Percentiles rank a stretch among this genome's conserved stretches.
These are phyloP conservation scores for Irena cyanogastra DNA, from an alignment of 2,113 vertebrate species.

Conservation along the genomic window DNA sequence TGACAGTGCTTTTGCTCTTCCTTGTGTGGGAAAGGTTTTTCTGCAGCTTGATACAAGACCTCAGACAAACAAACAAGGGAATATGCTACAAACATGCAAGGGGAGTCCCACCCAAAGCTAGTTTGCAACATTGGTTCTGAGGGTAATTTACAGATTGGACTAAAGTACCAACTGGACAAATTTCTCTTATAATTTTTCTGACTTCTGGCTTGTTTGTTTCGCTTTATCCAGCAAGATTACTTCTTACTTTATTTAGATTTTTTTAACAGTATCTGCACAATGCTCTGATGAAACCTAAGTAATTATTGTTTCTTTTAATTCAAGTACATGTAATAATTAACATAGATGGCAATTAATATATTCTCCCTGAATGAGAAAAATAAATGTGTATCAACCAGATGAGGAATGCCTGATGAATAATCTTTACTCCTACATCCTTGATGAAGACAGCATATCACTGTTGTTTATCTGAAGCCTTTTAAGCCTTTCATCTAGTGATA, in stretches of 20 bases:
- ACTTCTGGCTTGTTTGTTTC: not conserved
- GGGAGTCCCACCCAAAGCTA: not conserved
- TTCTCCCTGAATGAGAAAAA: not conserved
- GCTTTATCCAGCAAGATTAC: not conserved
- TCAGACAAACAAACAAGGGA: not conserved
- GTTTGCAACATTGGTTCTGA: not conserved
- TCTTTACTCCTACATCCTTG: not conserved
- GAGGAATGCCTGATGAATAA: not conserved
- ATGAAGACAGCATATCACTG: not conserved
- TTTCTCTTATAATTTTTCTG: not conserved
- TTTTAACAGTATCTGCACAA: not conserved
- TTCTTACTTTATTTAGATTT: not conserved
- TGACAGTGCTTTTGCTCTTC: not conserved
- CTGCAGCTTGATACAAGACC: not conserved
- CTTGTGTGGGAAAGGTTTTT: not conserved
- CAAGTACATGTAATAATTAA: not conserved
- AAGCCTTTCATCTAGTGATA: conserved; percentile 2
- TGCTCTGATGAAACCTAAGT: not conserved
- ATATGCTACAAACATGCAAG: not conserved
- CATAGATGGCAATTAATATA: not conserved
- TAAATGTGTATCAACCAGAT: not conserved
- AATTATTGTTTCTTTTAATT: not conserved
- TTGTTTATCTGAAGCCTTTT: conserved; percentile 21
- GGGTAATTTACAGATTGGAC: not conserved
- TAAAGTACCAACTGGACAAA: not conserved